Base-by-base conservation (phyloP, 2,797 vertebrate genomes). In the Argentina silus region DNA sequence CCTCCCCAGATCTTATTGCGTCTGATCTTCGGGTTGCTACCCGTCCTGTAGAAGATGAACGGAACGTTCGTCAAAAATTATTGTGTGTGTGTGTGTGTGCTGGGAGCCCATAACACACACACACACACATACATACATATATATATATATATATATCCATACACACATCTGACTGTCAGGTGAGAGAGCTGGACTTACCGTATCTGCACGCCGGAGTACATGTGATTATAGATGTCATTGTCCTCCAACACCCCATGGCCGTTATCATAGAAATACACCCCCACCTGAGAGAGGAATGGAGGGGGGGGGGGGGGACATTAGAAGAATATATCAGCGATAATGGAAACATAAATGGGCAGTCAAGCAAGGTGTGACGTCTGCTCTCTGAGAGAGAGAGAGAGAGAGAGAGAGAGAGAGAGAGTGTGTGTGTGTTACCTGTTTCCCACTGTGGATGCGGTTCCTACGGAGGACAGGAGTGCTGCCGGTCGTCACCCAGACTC, bases 401-500 rank as follows among this genome's bases (percentile, higher is more conserved):
- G 47, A 23, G 44, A n/a, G 36, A 10, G 17, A 43, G 27, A 47
- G 21, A 10, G n/a, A 1, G n/a, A 17, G 3, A 51, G 23, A 67
- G 10, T 14, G 55, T 19, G 27, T 69, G 7, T 1, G 3, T 60
- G 36, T 69, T 80, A 98, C 97, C 96, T 99, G 98, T 87, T 99
- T 99, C 78, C 98, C 98, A 27, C 98, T 99, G 93, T 99, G 97
- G 94, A 99, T 99, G 86, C 98, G 94, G 93, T 99, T 99, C 92
- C 97, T 96, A 84, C 98, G 93, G 80, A 99, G 90, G 66, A 99
- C 98, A 4, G 98, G 98, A 17, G 98, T 99, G 90, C 98, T 99
- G 78, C 98, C 98, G 17, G 98, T 99, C 87, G 98, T 99, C 90
- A 99, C 98, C 98, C 98, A 99, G 63, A 99, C 98, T 63, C 98